Evolutionary conservation across 2,888 invertebrate species (phyloP), one percentile per base, ranked within the genome.

Genomic region (Bimastos eiseni): DNA sequence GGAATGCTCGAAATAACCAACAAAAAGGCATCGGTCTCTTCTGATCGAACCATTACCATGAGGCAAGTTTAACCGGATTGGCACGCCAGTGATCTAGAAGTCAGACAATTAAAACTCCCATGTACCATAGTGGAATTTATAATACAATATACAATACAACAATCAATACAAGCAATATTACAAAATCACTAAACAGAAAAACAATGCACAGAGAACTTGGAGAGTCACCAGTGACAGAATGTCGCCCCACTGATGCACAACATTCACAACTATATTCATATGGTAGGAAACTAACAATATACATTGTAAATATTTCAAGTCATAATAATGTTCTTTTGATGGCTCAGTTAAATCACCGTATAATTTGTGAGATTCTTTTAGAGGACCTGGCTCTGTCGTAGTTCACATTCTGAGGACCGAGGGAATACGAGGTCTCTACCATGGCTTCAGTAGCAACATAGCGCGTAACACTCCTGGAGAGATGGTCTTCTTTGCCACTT

Each of bases 401-500:
- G 88, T 37, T 44, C 89, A 90, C 55, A 38, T 83, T 24, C n/a
- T 90, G 34, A 38, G 89, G 37, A 88, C 41, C 19, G 90, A 90
- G 44, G 90, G 90, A 38, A 15, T 49, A 0, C 41, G 88, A 19
- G 90, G 90, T 44, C 44, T 90, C 38, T 90, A 90, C 89, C 88
- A 55, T 13, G 90, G 90, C 41, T 89, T 90, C 49, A 36, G 34
- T 24, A 90, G 90, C 44, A 90, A 89, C 89, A 36, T 90, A 24
- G 89, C 89, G 21, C 41, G 90, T 6, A 90, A 90, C 84, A 83
- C 89, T n/a, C 90, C 90, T 21, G 90, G 90, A 44, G 90, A 90
- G 44, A 38, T 90, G 44, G 90, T 90, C 49, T 90, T 90, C 70
- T 90, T 90, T 37, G 90, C 90, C 36, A 90, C 90, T 33, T 90